These are phyloP conservation scores for Coilia nasus DNA, from an alignment of 2,797 vertebrate species.

Conservation along the genomic window DNA sequence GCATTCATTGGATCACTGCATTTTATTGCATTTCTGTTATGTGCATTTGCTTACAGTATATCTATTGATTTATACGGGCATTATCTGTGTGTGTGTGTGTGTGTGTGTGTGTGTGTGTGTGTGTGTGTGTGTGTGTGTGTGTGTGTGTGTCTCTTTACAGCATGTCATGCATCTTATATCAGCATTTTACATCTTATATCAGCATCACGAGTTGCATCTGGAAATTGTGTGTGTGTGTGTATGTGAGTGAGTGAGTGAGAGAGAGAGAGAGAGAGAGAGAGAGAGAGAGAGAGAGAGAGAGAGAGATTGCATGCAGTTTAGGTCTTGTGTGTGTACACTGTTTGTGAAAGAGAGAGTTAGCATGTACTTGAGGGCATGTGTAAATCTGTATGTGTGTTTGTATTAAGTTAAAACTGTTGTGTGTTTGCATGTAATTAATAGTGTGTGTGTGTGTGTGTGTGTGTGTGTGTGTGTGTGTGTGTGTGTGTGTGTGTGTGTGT, in stretches of 20 bases:
- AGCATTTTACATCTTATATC: conserved; percentile 37
- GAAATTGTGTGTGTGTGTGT: conserved; percentile 21
- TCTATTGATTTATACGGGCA: neutral
- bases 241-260: too few species aligned
- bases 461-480: neutral
- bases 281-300: too few species aligned
- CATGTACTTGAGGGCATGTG: neutral
- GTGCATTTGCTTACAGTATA: too few species aligned
- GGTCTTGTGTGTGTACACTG: neutral
- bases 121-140: conserved; percentile 3
- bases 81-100: neutral
- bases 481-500: neutral
- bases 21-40: neutral
- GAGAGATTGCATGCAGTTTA: too few species aligned
- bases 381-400: neutral
- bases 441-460: conserved; percentile 25
- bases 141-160: conserved; percentile 27
- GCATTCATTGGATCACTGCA: neutral
- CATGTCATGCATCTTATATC: conserved; percentile 27
- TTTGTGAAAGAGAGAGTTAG: neutral
- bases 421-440: neutral
- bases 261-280: too few species aligned
- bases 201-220: conserved; percentile 37
- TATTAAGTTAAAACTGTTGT: neutral
- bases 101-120: neutral